Conservation (phyloP, 2,113 vertebrate species). For the Recurvirostra avosetta region DNA sequence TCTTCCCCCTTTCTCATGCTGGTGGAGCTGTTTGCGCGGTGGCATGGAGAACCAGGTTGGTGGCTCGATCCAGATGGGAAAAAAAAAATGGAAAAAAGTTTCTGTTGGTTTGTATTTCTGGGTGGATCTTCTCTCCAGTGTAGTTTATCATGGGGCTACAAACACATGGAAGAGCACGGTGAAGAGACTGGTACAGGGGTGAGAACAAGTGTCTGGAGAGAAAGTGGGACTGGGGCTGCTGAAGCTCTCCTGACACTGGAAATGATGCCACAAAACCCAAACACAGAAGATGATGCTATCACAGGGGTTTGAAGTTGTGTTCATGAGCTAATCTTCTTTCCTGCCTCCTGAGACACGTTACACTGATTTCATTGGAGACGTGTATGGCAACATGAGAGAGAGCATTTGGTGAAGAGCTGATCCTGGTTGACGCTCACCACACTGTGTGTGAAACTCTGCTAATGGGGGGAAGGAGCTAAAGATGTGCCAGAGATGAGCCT, state of each 20-base stretch:
- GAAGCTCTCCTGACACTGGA: not conserved
- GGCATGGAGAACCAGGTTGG: not conserved
- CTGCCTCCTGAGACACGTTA: not conserved
- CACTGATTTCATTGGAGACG: rapidly evolving
- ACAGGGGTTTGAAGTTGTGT: not conserved
- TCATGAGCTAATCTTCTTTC: not conserved
- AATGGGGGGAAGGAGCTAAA: not conserved
- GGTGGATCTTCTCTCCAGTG: not conserved
- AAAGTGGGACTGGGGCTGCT: not conserved
- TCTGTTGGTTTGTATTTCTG: not conserved
- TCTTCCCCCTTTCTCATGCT: not conserved
- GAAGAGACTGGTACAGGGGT: not conserved
- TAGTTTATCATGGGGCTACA: not conserved
- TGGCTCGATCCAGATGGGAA: not conserved
- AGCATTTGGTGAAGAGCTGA: not conserved
- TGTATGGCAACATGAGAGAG: not conserved
- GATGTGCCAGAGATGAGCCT: not conserved
- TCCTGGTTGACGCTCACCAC: not conserved
- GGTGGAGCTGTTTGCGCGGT: not conserved
- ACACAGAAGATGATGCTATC: not conserved
- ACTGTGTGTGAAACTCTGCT: not conserved
- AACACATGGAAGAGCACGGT: not conserved
- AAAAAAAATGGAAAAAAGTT: not conserved
- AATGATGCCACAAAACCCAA: not conserved
- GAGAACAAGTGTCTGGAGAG: not conserved